phyloP scores from a whole-genome alignment of 2,797 vertebrate species.

The Muraenolepis orangiensis region DNA sequence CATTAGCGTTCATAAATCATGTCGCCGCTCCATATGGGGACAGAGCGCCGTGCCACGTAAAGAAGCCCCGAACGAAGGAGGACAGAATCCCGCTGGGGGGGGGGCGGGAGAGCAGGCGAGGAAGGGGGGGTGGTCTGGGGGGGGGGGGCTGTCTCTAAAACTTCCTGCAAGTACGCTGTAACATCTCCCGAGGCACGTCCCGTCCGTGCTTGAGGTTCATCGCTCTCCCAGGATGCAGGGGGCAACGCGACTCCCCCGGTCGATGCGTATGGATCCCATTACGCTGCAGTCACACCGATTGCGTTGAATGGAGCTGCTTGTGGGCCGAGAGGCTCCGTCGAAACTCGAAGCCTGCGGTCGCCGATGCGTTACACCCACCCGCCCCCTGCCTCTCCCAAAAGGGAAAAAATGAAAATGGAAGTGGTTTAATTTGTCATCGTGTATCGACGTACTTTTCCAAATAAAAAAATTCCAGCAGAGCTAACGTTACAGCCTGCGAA shows the following conservation, averaged over 20 bases:
- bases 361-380: not conserved
- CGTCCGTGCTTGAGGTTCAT: not conserved
- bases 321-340: not conserved
- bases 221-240: not conserved
- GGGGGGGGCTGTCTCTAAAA: not conserved
- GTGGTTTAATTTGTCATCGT: too few species aligned
- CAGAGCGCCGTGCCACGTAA: conserved; percentile 25
- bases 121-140: not conserved
- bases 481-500: too few species aligned
- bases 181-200: not conserved
- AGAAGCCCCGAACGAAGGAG: conserved; percentile 20
- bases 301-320: not conserved
- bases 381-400: too few species aligned
- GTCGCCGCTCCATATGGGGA: conserved; percentile 26
- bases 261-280: not conserved
- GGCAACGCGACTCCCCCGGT: not conserved
- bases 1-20: conserved; percentile 37
- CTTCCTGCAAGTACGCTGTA: not conserved
- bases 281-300: not conserved
- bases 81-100: conserved; percentile 16
- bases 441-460: too few species aligned
- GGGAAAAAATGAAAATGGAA: not conserved
- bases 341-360: not conserved
- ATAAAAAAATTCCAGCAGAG: too few species aligned
- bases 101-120: not conserved